These are phyloP conservation scores for Tachysurus fulvidraco DNA, from an alignment of 2,113 vertebrate species.

Conservation along the genomic window DNA sequence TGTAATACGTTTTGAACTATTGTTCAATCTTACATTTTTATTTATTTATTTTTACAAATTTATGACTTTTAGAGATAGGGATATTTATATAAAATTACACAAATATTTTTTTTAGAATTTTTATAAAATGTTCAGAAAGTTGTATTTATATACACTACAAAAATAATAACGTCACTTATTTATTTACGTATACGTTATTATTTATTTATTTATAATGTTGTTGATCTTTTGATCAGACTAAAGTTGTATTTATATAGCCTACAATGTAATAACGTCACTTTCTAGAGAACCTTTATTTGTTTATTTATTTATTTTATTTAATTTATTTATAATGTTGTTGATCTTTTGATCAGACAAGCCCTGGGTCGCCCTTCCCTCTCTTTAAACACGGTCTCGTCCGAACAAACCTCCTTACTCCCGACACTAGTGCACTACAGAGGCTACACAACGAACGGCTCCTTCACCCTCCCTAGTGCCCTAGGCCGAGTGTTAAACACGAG, in stretches of 20 bases:
- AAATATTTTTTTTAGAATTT: no score
- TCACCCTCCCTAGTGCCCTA: neutral
- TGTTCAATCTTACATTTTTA: neutral
- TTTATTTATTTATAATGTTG: neutral
- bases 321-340: neutral
- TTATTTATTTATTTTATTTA: neutral
- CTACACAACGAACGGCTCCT: accelerated
- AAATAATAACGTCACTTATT: neutral
- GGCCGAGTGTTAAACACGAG: no score
- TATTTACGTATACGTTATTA: no score
- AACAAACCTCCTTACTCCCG: neutral
- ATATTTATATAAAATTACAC: neutral
- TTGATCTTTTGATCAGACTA: neutral
- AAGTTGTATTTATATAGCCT: neutral
- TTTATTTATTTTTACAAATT: neutral
- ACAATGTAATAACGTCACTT: neutral
- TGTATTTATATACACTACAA: neutral
- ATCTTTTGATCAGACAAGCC: no score
- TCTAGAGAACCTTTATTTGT: neutral
- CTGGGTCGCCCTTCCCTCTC: neutral
- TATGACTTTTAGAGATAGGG: no score
- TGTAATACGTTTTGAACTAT: neutral
- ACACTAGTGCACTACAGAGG: neutral
- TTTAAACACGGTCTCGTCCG: neutral
- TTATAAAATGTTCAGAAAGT: neutral